phyloP scores from a whole-genome alignment of 2,113 vertebrate genomes.

The Callionymus lyra region DNA sequence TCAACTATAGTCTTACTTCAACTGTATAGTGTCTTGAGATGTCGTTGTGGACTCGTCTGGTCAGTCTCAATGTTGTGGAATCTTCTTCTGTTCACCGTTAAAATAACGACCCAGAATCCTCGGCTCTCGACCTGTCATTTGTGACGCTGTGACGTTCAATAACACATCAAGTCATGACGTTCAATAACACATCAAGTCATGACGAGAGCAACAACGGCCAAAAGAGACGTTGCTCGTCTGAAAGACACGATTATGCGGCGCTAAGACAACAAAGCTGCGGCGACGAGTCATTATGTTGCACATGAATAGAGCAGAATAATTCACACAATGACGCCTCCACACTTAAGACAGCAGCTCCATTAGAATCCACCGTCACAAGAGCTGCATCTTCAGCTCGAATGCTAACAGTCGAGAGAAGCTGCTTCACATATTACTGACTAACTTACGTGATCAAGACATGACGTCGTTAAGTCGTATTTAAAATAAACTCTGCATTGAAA shows the following conservation, averaged over 20 bases:
- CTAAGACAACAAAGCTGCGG: conserved; percentile 58
- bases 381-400: conserved; percentile 50
- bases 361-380: conserved; percentile 57
- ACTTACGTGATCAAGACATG: no score
- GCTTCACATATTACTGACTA: no score
- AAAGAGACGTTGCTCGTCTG: conserved; percentile 34
- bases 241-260: conserved; percentile 58
- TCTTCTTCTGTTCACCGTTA: neutral
- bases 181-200: neutral
- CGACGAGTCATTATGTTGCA: conserved; percentile 58
- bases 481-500: no score
- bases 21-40: no score
- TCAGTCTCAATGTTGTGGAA: neutral
- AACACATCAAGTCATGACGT: no score
- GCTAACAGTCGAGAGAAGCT: no score
- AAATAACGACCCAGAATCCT: no score
- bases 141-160: no score
- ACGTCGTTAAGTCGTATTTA: no score
- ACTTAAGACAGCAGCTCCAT: conserved; percentile 59
- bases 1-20: no score
- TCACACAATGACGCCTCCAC: conserved; percentile 53
- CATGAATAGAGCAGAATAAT: conserved; percentile 62
- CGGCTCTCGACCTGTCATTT: no score
- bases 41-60: no score
- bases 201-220: conserved; percentile 23